Conservation (phyloP, 2,888 invertebrate genomes). For the Crioceris asparagi region DNA sequence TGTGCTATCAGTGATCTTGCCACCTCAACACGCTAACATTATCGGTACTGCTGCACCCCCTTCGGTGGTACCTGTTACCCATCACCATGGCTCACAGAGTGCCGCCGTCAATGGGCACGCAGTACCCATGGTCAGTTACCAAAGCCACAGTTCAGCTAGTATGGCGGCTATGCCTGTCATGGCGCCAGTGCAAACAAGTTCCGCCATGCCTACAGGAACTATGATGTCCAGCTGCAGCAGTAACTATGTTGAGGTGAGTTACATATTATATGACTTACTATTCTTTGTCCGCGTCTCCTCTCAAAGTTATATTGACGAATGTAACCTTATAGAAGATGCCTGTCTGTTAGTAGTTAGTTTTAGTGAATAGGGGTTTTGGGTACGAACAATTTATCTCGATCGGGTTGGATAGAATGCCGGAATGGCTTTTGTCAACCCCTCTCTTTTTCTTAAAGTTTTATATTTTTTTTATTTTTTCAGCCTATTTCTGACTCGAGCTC, state of each 20-base stretch:
- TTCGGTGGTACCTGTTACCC: constrained; percentile 25
- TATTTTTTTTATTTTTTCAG: constrained; percentile 30
- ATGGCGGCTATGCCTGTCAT: constrained; percentile 19
- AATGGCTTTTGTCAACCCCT: background rate
- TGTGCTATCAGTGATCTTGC: constrained; percentile 71
- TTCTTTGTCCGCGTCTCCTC: background rate
- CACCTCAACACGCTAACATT: constrained; percentile 49
- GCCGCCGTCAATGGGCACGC: constrained; percentile 27
- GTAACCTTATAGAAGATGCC: no score
- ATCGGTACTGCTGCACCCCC: no score
- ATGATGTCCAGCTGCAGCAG: constrained; percentile 45
- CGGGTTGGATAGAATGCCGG: background rate
- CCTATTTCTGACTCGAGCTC: constrained; percentile 46
- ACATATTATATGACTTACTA: background rate
- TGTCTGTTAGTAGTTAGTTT: no score
- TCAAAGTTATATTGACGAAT: no score
- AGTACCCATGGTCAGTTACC: constrained; percentile 26
- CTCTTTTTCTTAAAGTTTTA: background rate
- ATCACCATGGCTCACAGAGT: constrained; percentile 21
- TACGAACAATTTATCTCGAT: no score
- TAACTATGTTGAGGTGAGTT: constrained; percentile 46
- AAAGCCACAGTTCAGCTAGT: constrained; percentile 21
- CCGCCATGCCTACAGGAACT: constrained; percentile 36
- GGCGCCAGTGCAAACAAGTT: constrained; percentile 27
- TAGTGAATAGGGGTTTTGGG: no score